Conservation (phyloP, 2,797 vertebrate genomes). For the Phylloscopus collybita region DNA sequence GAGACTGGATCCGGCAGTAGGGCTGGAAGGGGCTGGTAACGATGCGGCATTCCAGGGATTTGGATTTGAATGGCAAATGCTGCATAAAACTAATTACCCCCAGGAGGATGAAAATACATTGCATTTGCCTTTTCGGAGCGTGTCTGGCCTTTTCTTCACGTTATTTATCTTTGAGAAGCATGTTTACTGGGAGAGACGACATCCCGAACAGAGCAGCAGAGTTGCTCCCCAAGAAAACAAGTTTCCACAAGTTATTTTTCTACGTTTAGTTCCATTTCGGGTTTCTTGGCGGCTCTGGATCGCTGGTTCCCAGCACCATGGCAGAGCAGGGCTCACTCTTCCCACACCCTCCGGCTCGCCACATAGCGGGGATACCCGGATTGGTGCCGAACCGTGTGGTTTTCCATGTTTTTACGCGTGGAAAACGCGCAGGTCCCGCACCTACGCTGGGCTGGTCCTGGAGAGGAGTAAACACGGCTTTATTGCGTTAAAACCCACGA, state of each 20-base stretch:
- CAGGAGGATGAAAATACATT: background rate
- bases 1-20: background rate
- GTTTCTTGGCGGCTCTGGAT: background rate
- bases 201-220: background rate
- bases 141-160: background rate
- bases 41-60: background rate
- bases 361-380: background rate
- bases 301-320: background rate
- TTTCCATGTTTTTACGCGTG: background rate
- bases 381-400: background rate
- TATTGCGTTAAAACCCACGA: background rate
- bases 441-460: background rate
- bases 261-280: background rate
- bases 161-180: background rate
- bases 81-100: background rate
- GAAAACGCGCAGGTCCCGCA: background rate
- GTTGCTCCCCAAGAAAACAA: background rate
- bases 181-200: accelerated
- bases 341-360: background rate
- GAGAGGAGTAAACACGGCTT: background rate
- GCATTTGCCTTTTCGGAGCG: background rate
- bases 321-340: background rate
- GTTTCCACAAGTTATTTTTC: slow-evolving; percentile 15
- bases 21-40: background rate
- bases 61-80: slow-evolving; percentile 40